These are phyloP conservation scores for Bombylius discolor DNA, from an alignment of 2,888 invertebrate genomes.

Conservation along the genomic window DNA sequence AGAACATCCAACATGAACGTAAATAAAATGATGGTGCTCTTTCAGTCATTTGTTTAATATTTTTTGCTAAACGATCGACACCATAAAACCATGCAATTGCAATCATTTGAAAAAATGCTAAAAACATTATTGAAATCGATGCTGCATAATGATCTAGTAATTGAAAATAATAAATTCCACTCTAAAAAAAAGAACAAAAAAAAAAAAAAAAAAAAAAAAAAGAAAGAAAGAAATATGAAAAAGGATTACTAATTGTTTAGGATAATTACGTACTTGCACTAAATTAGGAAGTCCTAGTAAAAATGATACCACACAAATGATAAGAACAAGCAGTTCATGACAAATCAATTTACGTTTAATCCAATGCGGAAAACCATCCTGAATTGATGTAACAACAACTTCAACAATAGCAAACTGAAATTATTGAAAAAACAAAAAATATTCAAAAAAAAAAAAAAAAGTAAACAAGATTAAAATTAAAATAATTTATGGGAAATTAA, in stretches of 20 bases:
- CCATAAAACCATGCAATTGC: conserved; percentile 90
- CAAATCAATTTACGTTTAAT: conserved; percentile 69
- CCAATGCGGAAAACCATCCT: conserved; percentile 83
- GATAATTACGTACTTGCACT: conserved; percentile 47
- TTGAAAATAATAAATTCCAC: conserved; percentile 85
- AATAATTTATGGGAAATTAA: too few relatives aligned
- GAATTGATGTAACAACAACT: conserved; percentile 85
- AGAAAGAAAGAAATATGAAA: neutral
- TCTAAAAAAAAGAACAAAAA: conserved; percentile 43
- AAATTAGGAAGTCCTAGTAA: conserved; percentile 78
- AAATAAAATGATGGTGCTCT: conserved; percentile 66
- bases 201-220: neutral
- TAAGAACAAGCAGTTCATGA: conserved; percentile 73
- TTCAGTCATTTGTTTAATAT: conserved; percentile 85
- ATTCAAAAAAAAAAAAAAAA: too few relatives aligned
- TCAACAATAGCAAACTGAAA: conserved; percentile 82
- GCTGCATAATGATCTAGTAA: conserved; percentile 90
- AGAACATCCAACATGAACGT: conserved; percentile 71
- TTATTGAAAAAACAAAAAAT: neutral
- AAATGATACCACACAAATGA: conserved; percentile 71
- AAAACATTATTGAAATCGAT: conserved; percentile 78
- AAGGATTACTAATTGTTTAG: too few relatives aligned
- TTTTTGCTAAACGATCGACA: conserved; percentile 60
- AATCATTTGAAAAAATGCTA: conserved; percentile 87
- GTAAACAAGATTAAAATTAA: too few relatives aligned